A percentile compares a stretch with the other conserved stretches of the same genome.
phyloP scores from a whole-genome alignment of 2,797 vertebrate species.

The Xerus rutilus region DNA sequence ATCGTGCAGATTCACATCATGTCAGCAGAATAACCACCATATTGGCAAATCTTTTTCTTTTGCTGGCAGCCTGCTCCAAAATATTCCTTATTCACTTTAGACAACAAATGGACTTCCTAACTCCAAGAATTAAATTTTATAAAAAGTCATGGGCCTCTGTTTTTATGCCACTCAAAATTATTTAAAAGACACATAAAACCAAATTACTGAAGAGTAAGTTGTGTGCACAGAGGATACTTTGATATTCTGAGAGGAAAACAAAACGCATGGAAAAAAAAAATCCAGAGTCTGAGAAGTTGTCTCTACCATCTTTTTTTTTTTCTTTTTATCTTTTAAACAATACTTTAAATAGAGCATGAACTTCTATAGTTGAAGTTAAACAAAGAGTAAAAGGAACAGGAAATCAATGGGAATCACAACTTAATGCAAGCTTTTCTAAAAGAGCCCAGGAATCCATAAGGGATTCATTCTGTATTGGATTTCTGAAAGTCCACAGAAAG shows the following conservation, averaged over 20 bases:
- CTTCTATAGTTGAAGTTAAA: not conserved
- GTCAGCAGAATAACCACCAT: too few species aligned
- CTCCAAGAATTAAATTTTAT: slow-evolving; percentile 31
- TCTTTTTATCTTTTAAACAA: slow-evolving; percentile 22
- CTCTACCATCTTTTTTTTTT: not conserved
- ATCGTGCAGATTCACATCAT: not conserved
- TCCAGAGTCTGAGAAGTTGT: not conserved
- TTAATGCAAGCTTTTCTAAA: slow-evolving; percentile 36
- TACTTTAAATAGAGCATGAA: not conserved
- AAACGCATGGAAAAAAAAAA: slow-evolving; percentile 36
- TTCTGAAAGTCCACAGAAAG: not conserved
- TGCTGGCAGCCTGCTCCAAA: not conserved
- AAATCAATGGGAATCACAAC: slow-evolving; percentile 51
- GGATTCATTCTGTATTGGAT: slow-evolving; percentile 34
- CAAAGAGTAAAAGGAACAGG: slow-evolving; percentile 35
- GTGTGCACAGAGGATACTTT: not conserved
- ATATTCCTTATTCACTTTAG: not conserved
- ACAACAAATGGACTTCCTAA: not conserved
- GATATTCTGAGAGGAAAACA: not conserved
- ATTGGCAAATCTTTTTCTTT: not conserved
- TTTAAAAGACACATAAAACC: slow-evolving; percentile 33
- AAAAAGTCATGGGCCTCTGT: slow-evolving; percentile 19
- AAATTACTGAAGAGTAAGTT: not conserved
- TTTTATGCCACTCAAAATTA: slow-evolving; percentile 42
- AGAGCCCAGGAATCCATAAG: not conserved